Conservation (phyloP, 2,113 vertebrate species). For the Loxodonta africana region DNA sequence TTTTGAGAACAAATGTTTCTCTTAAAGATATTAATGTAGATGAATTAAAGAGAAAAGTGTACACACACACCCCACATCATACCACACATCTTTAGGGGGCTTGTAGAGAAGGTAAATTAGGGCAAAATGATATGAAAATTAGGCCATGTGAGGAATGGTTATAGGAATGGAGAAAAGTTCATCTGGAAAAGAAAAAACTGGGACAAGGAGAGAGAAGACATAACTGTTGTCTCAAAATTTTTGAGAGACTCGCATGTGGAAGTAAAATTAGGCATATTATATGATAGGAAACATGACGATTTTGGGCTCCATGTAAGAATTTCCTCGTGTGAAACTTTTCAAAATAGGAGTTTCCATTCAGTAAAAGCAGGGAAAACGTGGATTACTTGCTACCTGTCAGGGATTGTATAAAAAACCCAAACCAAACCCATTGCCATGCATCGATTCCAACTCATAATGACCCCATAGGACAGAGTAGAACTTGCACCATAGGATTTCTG, state of each 20-base stretch:
- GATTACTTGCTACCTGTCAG: not conserved
- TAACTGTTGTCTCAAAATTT: not conserved
- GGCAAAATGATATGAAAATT: not conserved
- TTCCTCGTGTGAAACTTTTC: slow-evolving; percentile 10
- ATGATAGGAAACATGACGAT: not conserved
- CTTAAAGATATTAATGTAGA: not conserved
- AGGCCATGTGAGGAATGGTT: not conserved
- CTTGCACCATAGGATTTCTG: too few species aligned
- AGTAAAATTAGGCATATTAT: not conserved
- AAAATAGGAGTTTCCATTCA: slow-evolving; percentile 6
- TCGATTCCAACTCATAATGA: too few species aligned
- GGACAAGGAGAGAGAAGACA: not conserved
- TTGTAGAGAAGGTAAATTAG: not conserved
- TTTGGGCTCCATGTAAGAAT: not conserved
- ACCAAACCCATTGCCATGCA: too few species aligned
- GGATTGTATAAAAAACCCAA: not conserved
- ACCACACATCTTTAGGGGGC: rapidly evolving
- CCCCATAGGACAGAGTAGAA: too few species aligned
- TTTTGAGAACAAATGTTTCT: slow-evolving; percentile 45
- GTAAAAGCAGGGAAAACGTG: not conserved
- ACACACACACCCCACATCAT: too few species aligned
- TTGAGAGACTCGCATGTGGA: not conserved
- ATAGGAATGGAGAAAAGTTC: not conserved
- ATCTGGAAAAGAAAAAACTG: not conserved
- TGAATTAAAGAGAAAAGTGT: not conserved